These are phyloP conservation scores for Lepidocyrtinus sp. DNA, from an alignment of 2,888 invertebrate genomes.

Conservation along the genomic window DNA sequence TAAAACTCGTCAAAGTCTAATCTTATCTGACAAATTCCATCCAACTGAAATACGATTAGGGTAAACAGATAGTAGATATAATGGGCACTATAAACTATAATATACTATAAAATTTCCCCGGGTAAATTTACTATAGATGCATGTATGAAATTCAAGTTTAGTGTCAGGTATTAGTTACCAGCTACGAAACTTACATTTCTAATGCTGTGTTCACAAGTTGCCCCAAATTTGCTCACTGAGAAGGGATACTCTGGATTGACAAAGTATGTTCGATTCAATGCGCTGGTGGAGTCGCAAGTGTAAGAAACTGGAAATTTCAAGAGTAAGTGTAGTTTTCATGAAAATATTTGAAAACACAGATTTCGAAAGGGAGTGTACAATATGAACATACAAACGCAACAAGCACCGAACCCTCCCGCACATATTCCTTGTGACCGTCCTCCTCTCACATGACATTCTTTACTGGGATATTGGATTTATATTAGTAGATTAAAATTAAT, in stretches of 20 bases:
- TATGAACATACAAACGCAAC: conserved; percentile 81
- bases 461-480: conserved; percentile 55
- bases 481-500: too few species aligned
- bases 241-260: conserved; percentile 77
- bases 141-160: too few species aligned
- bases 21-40: conserved; percentile 78
- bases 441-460: conserved; percentile 78
- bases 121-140: too few species aligned
- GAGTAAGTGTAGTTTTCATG: not conserved
- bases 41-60: conserved; percentile 59
- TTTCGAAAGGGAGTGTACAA: not conserved
- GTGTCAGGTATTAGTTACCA: too few species aligned
- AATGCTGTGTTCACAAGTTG: conserved; percentile 64
- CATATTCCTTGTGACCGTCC: conserved; percentile 80
- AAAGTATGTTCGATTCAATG: conserved; percentile 80
- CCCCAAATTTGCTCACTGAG: conserved; percentile 68
- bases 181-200: conserved; percentile 65
- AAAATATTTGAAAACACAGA: not conserved
- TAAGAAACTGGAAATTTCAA: conserved; percentile 76
- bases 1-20: conserved; percentile 82
- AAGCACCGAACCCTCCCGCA: conserved; percentile 82
- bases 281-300: conserved; percentile 79
- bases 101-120: too few species aligned
- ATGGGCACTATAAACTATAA: too few species aligned
- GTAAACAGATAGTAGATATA: too few species aligned